phyloP scores from a whole-genome alignment of 1,140 invertebrate species.

The Harpegnathos saltator region DNA sequence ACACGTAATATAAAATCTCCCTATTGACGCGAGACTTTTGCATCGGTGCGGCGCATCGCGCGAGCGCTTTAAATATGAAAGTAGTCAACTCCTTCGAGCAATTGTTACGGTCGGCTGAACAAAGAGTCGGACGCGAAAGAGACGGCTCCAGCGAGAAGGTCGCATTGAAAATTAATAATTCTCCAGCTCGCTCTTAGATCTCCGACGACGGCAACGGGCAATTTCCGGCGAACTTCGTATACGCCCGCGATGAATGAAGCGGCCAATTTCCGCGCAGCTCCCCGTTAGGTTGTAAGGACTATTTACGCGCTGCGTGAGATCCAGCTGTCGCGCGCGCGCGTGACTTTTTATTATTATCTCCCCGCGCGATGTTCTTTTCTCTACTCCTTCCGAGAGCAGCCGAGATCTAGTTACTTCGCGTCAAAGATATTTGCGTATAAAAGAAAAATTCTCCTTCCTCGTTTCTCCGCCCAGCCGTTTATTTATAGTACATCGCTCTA shows the following conservation, averaged over 20 bases:
- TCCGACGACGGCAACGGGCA: constrained; percentile 16
- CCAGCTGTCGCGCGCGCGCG: too few species aligned
- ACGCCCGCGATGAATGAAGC: constrained; percentile 51
- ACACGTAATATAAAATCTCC: neutral
- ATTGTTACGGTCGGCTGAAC: neutral
- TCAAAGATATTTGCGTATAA: too few species aligned
- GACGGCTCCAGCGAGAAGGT: constrained; percentile 31
- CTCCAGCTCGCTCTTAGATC: constrained; percentile 8
- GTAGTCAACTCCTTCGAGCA: neutral
- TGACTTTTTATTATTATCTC: too few species aligned
- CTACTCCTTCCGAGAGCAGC: too few species aligned
- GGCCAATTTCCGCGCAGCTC: constrained; percentile 55
- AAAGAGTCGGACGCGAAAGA: neutral
- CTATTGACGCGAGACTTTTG: neutral
- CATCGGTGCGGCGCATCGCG: constrained; percentile 18
- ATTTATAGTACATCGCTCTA: too few species aligned
- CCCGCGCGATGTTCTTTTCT: too few species aligned
- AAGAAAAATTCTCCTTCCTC: too few species aligned
- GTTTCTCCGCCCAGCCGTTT: too few species aligned
- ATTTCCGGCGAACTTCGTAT: constrained; percentile 26
- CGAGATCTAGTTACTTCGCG: too few species aligned
- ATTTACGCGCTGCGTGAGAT: constrained; percentile 1
- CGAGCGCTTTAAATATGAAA: neutral
- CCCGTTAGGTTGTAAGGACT: constrained; percentile 24
- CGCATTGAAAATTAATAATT: constrained; percentile 68